These are phyloP conservation scores for Brachionus paranguensis DNA, from an alignment of 1,140 invertebrate species.

Conservation along the genomic window DNA sequence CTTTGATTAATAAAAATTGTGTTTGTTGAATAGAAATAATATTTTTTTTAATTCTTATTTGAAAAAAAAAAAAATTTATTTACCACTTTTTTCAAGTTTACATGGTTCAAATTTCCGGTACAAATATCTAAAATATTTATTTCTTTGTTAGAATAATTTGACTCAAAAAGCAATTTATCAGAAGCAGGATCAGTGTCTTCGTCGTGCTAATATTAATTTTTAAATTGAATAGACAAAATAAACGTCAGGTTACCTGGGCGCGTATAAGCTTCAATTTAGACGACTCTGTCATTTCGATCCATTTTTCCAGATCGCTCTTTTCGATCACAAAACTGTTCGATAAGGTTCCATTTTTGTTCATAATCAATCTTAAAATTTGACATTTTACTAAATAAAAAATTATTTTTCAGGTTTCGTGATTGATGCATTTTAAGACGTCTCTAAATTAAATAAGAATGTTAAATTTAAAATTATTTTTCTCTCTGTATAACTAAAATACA, in stretches of 20 bases:
- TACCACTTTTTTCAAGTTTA: slow-evolving; percentile 25
- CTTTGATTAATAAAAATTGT: no score
- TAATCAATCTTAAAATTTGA: background rate
- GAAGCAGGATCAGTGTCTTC: background rate
- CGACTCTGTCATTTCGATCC: slow-evolving; percentile 27
- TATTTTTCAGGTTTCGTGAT: background rate
- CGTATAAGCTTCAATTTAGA: background rate
- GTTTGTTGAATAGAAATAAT: no score
- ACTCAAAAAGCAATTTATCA: background rate
- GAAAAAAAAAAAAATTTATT: background rate
- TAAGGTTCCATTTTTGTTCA: background rate
- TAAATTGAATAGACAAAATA: background rate
- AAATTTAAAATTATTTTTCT: background rate
- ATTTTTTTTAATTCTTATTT: no score
- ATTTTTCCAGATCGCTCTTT: background rate
- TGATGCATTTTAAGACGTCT: background rate
- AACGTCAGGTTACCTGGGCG: background rate
- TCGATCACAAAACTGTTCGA: background rate
- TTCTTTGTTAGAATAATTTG: background rate
- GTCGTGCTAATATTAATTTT: background rate
- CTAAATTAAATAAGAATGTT: background rate
- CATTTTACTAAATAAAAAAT: background rate
- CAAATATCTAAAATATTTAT: slow-evolving; percentile 37
- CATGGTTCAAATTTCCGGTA: background rate
- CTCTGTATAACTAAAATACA: background rate